Base-by-base conservation (phyloP, 2,113 vertebrate genomes). In the Scolopax mira region DNA sequence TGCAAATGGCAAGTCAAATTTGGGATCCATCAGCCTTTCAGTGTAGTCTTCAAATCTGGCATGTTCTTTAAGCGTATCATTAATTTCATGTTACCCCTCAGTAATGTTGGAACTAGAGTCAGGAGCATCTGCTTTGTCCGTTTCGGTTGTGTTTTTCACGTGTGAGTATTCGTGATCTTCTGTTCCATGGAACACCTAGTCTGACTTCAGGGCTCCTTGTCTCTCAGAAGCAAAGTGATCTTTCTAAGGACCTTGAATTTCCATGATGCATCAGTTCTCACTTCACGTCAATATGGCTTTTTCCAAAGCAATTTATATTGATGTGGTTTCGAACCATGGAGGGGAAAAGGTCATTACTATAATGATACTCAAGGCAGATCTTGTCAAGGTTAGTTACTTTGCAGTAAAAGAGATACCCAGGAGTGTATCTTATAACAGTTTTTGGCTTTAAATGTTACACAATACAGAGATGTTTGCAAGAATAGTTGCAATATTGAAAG, bases 1-100 rank as follows among this genome's bases (percentile, higher is more conserved):
- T 81, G 78, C 35, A 90, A 82, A 90, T 88, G 67, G 84, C 93
- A 95, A 88, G 73, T 87, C 55, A 79, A 83, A 86, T 95, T 94
- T 77, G 65, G 42, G 75, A 79, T 86, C 41, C 62, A 23, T 69
- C 57, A 71, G 8, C 3, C 37, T 93, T 92, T 85, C 69, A 51
- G 77, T 78, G 19, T 62, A 61, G 42, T 55, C 74, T 88, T 92
- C 66, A 80, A 70, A 65, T 80, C 35, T 91, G 71, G 57, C 62
- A 8, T 44, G 71, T 80, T 78, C 52, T 79, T 85, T 42, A 37
- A 58, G 33, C 0, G 0, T 57, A 33, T 62, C 21, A 46, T 46
- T 94, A 65, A 39, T 77, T 93, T 71, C 2, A 2, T 48, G 14
- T 60, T 84, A 54, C 11, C 13, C 33, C 18, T 79, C 46, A n/a